Evolutionary conservation across 2,888 invertebrate species (phyloP), one percentile per base, ranked within the genome.

Genomic region (Diarsia mendica): DNA sequence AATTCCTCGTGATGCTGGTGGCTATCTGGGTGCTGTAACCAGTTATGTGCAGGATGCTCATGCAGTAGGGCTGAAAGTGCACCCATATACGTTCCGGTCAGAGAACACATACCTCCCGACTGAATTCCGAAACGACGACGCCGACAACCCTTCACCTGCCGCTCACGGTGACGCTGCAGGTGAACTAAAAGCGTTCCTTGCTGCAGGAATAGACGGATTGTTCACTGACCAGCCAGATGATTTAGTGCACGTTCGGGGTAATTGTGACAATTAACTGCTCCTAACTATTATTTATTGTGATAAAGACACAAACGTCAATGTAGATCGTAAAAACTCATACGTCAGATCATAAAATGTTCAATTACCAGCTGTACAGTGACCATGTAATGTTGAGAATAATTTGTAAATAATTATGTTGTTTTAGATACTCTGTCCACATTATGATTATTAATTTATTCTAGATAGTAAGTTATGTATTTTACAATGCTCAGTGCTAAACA

Each of bases 211-310:
- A 63, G 96, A 96, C 78, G 96, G 96, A 0, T 85, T 95, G 0
- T 96, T 96, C 82, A 80, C 92, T 23, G 96, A 96, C 83, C 95
- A 96, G 74, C 95, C 96, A 3, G 95, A 96, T 79, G 90, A 94
- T 67, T 88, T 93, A 58, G 89, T 91, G 10, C 89, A 90, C 11
- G 85, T 94, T 46, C 89, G 94, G 55, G 92, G 90, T 48, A 81
- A 85, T 5, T 94, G 94, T 79, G 23, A 66, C 4, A 74, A 79
- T 79, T 81, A 74, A 71, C 6, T 23, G 55, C 72, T 51, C 20
- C 18, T 55, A 46, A 67, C 39, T 61, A 49, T 65, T 53, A 28
- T 49, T 68, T 75, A 58, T 65, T 46, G 77, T 64, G 63, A 49
- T 77, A 72, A 58, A 77, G 79, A 79, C 79, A 46, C 23, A 72